These are phyloP conservation scores for Notiomystis cincta DNA, from an alignment of 2,113 vertebrate species.

Conservation along the genomic window DNA sequence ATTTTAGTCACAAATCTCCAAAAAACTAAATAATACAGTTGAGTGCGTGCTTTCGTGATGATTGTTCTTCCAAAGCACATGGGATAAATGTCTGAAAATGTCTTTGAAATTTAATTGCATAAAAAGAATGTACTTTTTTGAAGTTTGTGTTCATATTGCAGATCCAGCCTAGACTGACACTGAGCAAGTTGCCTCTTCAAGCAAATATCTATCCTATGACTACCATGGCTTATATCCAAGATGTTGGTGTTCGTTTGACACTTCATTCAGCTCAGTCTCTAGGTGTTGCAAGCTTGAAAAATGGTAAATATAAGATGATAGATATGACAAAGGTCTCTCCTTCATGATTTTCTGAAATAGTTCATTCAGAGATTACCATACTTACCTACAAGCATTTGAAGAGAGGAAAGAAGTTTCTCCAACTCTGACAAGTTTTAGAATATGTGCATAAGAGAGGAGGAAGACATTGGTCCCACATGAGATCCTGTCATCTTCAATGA, in stretches of 20 bases:
- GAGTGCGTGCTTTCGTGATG: neutral
- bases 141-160: conserved; percentile 53
- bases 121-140: neutral
- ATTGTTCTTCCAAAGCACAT: neutral
- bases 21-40: neutral
- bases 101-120: conserved; percentile 36
- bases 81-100: neutral
- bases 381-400: neutral
- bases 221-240: conserved; percentile 86
- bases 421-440: neutral
- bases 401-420: neutral
- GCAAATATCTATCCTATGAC: conserved; percentile 93
- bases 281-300: conserved; percentile 80
- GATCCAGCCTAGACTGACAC: conserved; percentile 85
- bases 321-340: neutral
- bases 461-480: neutral
- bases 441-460: neutral
- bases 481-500: neutral
- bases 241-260: conserved; percentile 72
- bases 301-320: conserved; percentile 70
- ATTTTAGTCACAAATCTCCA: neutral
- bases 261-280: conserved; percentile 88
- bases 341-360: neutral
- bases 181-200: conserved; percentile 88
- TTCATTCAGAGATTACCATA: neutral